phyloP scores from a whole-genome alignment of 2,113 vertebrate species.

The Pseudorasbora parva region DNA sequence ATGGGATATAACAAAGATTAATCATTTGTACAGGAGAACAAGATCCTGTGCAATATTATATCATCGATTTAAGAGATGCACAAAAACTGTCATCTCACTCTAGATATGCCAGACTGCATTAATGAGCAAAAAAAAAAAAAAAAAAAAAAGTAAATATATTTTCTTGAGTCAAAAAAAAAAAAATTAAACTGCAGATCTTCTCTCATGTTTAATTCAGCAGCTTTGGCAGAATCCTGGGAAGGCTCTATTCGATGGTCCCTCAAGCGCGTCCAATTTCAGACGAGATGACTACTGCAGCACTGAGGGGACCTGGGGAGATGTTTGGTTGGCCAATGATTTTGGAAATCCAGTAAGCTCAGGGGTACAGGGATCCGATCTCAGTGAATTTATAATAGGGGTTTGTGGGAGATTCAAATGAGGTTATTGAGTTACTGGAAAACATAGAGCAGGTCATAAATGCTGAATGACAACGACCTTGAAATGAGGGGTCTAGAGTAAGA shows the following conservation, averaged over 20 bases:
- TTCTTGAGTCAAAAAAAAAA: not conserved
- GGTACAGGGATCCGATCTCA: conserved; percentile 62
- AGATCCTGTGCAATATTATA: not conserved
- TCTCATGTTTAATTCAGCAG: conserved; percentile 65
- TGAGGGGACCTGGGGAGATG: conserved; percentile 53
- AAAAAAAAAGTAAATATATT: not conserved
- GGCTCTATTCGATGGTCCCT: conserved; percentile 57
- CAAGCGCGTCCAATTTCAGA: conserved; percentile 66
- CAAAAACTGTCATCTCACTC: not conserved
- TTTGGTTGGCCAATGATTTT: conserved; percentile 59
- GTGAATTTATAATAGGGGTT: conserved; percentile 63
- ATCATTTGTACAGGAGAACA: not conserved
- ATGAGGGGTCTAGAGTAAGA: not conserved
- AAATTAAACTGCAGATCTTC: conserved; percentile 15
- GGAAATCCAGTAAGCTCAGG: conserved; percentile 65
- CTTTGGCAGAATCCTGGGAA: conserved; percentile 60
- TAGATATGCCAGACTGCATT: not conserved
- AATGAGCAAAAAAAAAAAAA: not conserved
- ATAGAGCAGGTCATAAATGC: conserved; percentile 56
- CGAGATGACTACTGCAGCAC: conserved; percentile 58
- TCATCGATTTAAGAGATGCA: not conserved
- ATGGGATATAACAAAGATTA: not conserved
- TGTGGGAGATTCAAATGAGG: conserved; percentile 48
- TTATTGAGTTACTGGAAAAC: conserved; percentile 46
- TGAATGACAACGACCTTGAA: conserved; percentile 58